Percentiles rank a stretch among this genome's conserved stretches.
Evolutionary conservation across 2,113 vertebrate genomes (phyloP).

Genomic region (Oryzias woworae): DNA sequence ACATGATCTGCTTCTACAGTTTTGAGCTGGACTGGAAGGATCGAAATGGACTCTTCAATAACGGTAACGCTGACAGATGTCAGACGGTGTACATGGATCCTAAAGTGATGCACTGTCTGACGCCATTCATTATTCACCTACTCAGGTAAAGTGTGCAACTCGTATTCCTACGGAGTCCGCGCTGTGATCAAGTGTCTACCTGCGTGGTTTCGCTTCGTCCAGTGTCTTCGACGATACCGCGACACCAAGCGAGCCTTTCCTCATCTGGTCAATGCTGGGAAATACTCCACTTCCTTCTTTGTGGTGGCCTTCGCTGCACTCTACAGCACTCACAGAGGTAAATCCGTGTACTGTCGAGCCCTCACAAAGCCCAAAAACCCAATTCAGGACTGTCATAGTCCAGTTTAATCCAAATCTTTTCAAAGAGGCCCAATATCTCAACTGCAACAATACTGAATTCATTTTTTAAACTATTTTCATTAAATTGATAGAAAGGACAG

Average conservation of each 20-base stretch:
- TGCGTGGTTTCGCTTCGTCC: constrained; percentile 97
- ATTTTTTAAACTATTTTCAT: too few relatives aligned
- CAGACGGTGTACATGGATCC: too few relatives aligned
- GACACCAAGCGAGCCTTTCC: constrained; percentile 97
- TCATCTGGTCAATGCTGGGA: constrained; percentile 96
- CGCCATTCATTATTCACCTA: neutral
- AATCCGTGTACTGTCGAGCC: neutral
- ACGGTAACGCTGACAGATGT: constrained; percentile 13
- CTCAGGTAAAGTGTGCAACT: constrained; percentile 79
- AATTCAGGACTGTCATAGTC: too few relatives aligned
- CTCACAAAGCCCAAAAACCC: too few relatives aligned
- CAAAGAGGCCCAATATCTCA: too few relatives aligned
- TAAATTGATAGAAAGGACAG: too few relatives aligned
- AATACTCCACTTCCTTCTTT: constrained; percentile 99
- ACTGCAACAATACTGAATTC: too few relatives aligned
- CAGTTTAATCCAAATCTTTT: too few relatives aligned
- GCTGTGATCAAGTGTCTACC: constrained; percentile 97
- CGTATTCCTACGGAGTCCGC: constrained; percentile 93
- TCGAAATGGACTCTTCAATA: constrained; percentile 75
- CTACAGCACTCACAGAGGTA: constrained; percentile 94
- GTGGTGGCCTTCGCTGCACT: constrained; percentile 94
- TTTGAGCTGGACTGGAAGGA: constrained; percentile 89
- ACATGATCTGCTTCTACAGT: constrained; percentile 99
- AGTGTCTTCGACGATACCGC: constrained; percentile 96
- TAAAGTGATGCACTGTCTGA: neutral